Base-by-base conservation (phyloP, 2,113 vertebrate species). In the Xiphophorus hellerii region DNA sequence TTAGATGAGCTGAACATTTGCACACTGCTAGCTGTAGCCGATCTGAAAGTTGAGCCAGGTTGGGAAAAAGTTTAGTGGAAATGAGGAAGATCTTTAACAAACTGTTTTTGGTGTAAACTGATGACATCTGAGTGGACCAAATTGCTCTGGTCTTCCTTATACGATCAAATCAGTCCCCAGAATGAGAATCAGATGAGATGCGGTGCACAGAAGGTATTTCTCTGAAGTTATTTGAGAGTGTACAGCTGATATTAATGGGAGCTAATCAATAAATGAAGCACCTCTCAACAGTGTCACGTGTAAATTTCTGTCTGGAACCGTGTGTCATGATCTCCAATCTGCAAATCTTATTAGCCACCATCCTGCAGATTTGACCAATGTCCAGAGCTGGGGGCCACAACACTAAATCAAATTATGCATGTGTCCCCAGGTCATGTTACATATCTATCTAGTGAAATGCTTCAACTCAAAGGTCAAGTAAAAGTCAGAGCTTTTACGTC, bases 191-290 rank as follows among this genome's bases (percentile, higher is more conserved):
- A 75, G 20, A 63, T 22, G 11, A 62, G 22, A 71, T 73, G 33
- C 35, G 65, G 62, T 86, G 44, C 44, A 20, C 17, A 48, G 71
- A 78, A 66, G 78, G 27, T 65, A 71, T 83, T 33, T 48, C 10
- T 77, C 67, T 30, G 28, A 72, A 4, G 68, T 81, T 48, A 29
- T 73, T 66, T 73, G 63, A 58, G 51, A 84, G 8, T 65, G 48
- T 62, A 64, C 39, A 73, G 69, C 31, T 80, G 28, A 78, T 71
- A 44, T 66, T 67, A 20, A 42, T 63, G 69, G 68, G 1, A 84
- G 81, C 78, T 13, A 86, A 73, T 73, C 60, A 85, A 87, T 86
- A 82, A 92, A 92, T 51, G 29, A 79, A 79, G 67, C 63, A 27
- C 4, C 68, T 42, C 62, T 71, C 54, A 78, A 29, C 66, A 39